Evolutionary conservation across 2,797 vertebrate species (phyloP).

Genomic region (Acipenser oxyrinchus): DNA sequence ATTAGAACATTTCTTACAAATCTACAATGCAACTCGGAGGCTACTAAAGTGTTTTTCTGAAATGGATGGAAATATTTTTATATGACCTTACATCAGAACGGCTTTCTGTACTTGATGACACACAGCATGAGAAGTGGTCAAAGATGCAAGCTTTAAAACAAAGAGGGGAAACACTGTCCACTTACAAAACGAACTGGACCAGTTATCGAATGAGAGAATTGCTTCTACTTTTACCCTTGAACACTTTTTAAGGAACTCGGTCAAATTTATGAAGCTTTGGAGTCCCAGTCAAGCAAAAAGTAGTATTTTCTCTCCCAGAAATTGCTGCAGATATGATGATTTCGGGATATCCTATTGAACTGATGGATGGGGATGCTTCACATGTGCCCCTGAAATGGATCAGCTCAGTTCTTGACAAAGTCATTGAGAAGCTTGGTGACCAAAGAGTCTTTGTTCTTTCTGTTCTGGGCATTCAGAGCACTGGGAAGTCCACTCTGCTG

Average conservation of each 20-base stretch:
- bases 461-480: slow-evolving; percentile 42
- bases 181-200: slow-evolving; percentile 10
- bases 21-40: slow-evolving; percentile 19
- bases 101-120: slow-evolving; percentile 16
- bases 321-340: slow-evolving; percentile 40
- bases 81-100: slow-evolving; percentile 9
- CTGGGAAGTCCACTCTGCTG: slow-evolving; percentile 47
- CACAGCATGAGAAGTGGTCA: slow-evolving; percentile 23
- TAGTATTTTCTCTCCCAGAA: slow-evolving; percentile 25
- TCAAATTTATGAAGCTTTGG: slow-evolving; percentile 41
- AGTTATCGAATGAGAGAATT: slow-evolving; percentile 24
- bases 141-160: slow-evolving; percentile 19
- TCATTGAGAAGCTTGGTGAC: slow-evolving; percentile 37
- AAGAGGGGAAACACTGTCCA: neutral
- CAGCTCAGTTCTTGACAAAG: slow-evolving; percentile 33
- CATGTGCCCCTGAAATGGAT: slow-evolving; percentile 43
- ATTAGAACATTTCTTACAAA: slow-evolving; percentile 35
- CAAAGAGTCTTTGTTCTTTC: slow-evolving; percentile 40
- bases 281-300: neutral
- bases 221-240: slow-evolving; percentile 35
- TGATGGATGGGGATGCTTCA: slow-evolving; percentile 46
- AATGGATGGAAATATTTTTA: slow-evolving; percentile 43
- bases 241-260: slow-evolving; percentile 40
- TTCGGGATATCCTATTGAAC: slow-evolving; percentile 34
- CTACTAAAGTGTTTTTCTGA: slow-evolving; percentile 39